Percentiles rank a stretch among this genome's conserved stretches.
Conservation (phyloP, 2,113 vertebrate genomes). For the Triplophysa rosa region DNA sequence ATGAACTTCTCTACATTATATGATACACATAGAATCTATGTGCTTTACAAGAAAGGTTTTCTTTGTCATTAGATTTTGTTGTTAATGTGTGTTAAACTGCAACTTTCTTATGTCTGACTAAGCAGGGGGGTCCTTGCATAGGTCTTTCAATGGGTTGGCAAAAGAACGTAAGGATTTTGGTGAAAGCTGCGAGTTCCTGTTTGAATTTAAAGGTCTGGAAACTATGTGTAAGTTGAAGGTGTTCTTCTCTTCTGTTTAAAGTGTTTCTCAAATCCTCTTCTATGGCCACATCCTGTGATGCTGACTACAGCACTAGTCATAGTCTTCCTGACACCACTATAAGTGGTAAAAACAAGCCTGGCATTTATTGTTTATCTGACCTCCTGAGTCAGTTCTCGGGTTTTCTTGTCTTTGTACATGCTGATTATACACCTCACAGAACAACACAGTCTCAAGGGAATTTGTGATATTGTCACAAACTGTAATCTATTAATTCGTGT, state of each 20-base stretch:
- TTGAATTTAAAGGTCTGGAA: constrained; percentile 15
- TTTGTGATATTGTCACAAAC: too few species aligned
- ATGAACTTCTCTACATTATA: not conserved
- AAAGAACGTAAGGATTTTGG: not conserved
- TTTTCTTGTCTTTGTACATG: too few species aligned
- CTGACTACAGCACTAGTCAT: not conserved
- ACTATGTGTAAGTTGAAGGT: constrained; percentile 1
- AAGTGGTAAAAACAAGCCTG: not conserved
- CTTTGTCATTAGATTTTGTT: not conserved
- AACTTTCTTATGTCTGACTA: not conserved
- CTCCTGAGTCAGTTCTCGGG: not conserved
- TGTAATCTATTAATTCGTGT: too few species aligned
- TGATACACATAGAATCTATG: not conserved
- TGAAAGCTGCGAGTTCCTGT: not conserved
- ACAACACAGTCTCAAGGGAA: too few species aligned
- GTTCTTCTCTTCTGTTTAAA: not conserved
- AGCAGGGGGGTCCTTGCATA: not conserved
- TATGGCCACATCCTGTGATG: constrained; percentile 10
- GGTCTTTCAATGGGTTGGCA: not conserved
- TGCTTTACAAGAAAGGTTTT: not conserved
- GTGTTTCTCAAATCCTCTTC: not conserved
- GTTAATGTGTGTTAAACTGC: not conserved
- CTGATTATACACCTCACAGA: too few species aligned
- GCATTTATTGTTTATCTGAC: constrained; percentile 8
- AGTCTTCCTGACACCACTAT: not conserved